Base-by-base conservation (phyloP, 92 coral and sea anemone species). In the Epizoanthus illoricatus region DNA sequence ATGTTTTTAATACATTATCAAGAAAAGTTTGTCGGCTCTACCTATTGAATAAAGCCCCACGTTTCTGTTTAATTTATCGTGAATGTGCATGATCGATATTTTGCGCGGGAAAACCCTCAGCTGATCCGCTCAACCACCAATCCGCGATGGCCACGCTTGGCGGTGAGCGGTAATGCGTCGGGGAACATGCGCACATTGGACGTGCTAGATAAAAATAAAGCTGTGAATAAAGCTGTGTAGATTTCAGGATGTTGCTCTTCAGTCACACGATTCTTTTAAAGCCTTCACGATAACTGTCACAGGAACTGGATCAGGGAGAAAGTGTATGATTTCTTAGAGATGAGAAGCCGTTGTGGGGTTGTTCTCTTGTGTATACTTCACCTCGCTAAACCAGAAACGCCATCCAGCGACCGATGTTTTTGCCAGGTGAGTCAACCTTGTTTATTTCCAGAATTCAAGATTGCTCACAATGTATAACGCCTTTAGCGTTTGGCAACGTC, bases 71-170 rank as follows among this genome's bases (percentile, higher is more conserved):
- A n/a, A n/a, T n/a, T n/a, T n/a, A n/a, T n/a, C n/a, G n/a, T n/a
- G n/a, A n/a, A n/a, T n/a, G n/a, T 42, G 5, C 49, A 43, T 45
- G 52, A 45, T 45, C 7, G 52, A 45, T 45, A 6, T 7, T 45
- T 9, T 52, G 56, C 56, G 56, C 56, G 56, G 16, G 56, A 52
- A 52, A 49, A 49, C 56, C 56, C 15, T 47, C 55, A 47, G 9
- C 47, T 43, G 47, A 43, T 43, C 49, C 49, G 5, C 49, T 6
- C 54, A 52, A 9, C 43, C 39, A 83, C 90, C 90, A 88, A 88
- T 88, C 85, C 81, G 43, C 87, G 70, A 73, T 58, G 85, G 90
- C 85, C 90, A 88, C 90, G 78, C 83, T 87, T 78, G 16, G 80
- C 15, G 82, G 55, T 40, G 81, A 69, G 88, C 87, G 87, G 90